phyloP scores from a whole-genome alignment of 2,888 invertebrate genomes.

The Merodon equestris region DNA sequence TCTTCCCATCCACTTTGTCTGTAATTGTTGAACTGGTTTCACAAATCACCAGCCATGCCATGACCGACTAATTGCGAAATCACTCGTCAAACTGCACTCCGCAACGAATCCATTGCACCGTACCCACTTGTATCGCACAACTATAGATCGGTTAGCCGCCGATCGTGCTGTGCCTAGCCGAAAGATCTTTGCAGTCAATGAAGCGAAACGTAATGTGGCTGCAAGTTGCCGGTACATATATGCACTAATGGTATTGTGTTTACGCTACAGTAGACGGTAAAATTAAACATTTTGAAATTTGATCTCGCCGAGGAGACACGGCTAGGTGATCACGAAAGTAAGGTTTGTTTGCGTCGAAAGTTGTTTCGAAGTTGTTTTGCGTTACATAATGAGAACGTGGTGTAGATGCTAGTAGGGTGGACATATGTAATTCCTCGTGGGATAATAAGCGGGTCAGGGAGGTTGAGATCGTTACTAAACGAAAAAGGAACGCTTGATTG shows the following conservation, averaged over 20 bases:
- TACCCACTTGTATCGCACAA: no score
- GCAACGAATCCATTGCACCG: slow-evolving; percentile 3
- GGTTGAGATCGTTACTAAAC: neutral
- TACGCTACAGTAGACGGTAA: slow-evolving; percentile 28
- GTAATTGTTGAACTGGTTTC: no score
- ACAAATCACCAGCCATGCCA: no score
- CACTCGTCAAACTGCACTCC: neutral
- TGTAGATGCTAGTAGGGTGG: neutral
- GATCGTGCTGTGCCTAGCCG: no score
- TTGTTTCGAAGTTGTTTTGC: slow-evolving; percentile 19
- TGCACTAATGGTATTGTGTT: slow-evolving; percentile 25
- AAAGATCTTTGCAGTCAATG: slow-evolving; percentile 5
- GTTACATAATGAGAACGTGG: slow-evolving; percentile 20
- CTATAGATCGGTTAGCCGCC: no score
- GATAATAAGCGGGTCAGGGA: neutral
- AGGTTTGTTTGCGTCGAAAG: slow-evolving; percentile 8
- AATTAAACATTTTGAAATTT: slow-evolving; percentile 31
- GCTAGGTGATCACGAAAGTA: slow-evolving; percentile 21
- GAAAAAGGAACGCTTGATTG: no score
- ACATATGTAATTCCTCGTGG: neutral
- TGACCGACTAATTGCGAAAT: no score
- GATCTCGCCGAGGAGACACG: slow-evolving; percentile 16
- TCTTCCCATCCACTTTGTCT: no score
- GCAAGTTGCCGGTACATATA: slow-evolving; percentile 17
- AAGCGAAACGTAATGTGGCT: slow-evolving; percentile 9